Evolutionary conservation across 2,797 vertebrate species (phyloP), one percentile per base, ranked within the genome.

Genomic region (Diceros bicornis): DNA sequence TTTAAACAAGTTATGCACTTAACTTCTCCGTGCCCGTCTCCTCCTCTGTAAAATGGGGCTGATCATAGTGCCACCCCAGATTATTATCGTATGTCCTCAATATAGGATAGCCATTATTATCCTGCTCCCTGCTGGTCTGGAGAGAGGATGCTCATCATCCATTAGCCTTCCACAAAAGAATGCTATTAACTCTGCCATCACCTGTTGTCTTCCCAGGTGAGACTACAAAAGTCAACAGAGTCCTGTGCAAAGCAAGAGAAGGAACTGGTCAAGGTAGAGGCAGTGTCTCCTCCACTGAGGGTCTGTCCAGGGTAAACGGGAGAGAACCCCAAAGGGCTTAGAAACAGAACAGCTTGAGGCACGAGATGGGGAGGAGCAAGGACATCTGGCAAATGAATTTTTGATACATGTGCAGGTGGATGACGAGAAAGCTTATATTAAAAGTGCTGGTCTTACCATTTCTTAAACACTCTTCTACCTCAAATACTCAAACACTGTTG

Each of bases 191-290:
- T 44, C 29, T 71, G 17, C n/a, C 74, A 23, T 79, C 79, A 25
- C 27, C 50, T 1, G 0, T 11, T 57, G 13, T 96, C 94, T 93
- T 83, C 64, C 11, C 23, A 98, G 98, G 83, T n/a, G 18, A 97
- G n/a, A 57, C 75, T 97, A 13, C 96, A 94, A 55, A 94, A 87
- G 59, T 71, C 74, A 50, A 79, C 69, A 21, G 86, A 92, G 41
- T 87, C 72, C 94, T 96, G 86, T 89, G 32, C 7, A n/a, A 72
- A 66, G 64, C 96, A 96, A 93, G 89, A 97, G 41, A 74, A 97
- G 59, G 83, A 97, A 64, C 29, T 98, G 50, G 17, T 29, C 50
- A 93, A 97, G 96, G 97, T 97, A 93, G 47, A 90, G 64, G 21
- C 29, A 68, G 13, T n/a, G 50, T 27, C n/a, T 71, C 66, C 79